Evolutionary conservation across 37 sponge, comb jelly and placozoan genomes (phyloP).

Genomic region (Haliclona indistincta): DNA sequence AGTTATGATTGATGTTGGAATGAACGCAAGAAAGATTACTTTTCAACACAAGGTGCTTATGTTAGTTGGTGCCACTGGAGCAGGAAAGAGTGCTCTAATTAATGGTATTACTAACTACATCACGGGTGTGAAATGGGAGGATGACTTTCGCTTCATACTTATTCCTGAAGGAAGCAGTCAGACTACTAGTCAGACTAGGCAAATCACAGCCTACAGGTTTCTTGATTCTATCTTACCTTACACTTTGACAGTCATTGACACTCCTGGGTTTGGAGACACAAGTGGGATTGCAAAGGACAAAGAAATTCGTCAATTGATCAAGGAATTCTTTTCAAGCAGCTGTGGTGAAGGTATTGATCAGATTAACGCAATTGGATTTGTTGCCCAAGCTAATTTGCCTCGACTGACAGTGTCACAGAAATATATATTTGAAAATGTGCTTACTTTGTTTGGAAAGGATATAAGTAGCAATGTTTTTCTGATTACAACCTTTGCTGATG

Average conservation of each 20-base stretch:
- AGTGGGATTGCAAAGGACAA: conserved; percentile 38
- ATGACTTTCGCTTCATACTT: conserved; percentile 55
- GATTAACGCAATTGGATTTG: conserved; percentile 48
- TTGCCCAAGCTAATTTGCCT: conserved; percentile 41
- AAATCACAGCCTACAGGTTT: conserved; percentile 55
- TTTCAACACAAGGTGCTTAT: conserved; percentile 34
- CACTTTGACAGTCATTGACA: conserved; percentile 50
- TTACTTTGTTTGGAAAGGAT: conserved; percentile 37
- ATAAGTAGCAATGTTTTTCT: conserved; percentile 50
- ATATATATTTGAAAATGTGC: conserved; percentile 47
- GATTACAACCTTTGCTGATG: conserved; percentile 85
- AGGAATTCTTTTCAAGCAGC: conserved; percentile 17
- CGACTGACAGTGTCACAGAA: conserved; percentile 41
- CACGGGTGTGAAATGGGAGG: conserved; percentile 52
- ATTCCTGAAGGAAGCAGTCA: conserved; percentile 17
- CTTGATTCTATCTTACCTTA: conserved; percentile 16
- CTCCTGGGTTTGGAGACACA: conserved; percentile 64
- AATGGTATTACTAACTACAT: conserved; percentile 62
- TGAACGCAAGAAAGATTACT: neutral
- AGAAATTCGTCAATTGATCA: conserved; percentile 11
- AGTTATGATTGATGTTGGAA: neutral
- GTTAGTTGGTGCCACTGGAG: conserved; percentile 69
- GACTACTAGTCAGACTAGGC: conserved; percentile 34
- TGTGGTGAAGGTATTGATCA: conserved; percentile 15
- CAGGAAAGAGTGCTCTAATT: conserved; percentile 55